These are phyloP conservation scores for Trachemys scripta DNA, from an alignment of 2,113 vertebrate species.

Conservation along the genomic window DNA sequence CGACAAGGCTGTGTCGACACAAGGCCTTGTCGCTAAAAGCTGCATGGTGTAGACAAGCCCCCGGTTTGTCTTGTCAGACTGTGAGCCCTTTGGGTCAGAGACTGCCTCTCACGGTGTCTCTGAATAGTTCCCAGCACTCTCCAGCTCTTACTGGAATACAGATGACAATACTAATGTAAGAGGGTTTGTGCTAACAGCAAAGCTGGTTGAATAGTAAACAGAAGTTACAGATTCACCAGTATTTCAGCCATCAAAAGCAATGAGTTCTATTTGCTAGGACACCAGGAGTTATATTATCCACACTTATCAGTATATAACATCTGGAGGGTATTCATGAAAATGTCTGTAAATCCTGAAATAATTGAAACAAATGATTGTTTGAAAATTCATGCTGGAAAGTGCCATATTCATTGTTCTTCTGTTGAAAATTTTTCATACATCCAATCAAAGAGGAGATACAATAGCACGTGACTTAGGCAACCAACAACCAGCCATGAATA, in stretches of 20 bases:
- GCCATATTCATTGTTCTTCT: neutral
- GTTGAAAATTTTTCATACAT: neutral
- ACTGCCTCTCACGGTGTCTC: fast-evolving
- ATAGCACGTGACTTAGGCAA: fast-evolving
- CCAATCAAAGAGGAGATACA: conserved; percentile 4
- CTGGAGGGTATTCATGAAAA: conserved; percentile 59
- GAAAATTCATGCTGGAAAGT: conserved; percentile 34
- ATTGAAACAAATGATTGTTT: conserved; percentile 53
- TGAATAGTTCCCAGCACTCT: fast-evolving
- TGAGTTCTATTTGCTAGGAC: neutral
- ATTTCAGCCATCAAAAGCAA: conserved; percentile 21
- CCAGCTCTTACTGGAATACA: neutral
- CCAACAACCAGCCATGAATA: neutral
- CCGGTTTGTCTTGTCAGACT: neutral
- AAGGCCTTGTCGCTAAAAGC: no score
- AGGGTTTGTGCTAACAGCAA: neutral
- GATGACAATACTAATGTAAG: neutral
- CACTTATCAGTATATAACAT: conserved; percentile 31
- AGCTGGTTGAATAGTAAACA: neutral
- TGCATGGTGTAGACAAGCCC: no score
- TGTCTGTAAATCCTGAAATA: conserved; percentile 37
- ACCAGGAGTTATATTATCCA: conserved; percentile 15
- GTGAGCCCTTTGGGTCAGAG: neutral
- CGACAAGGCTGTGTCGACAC: no score
- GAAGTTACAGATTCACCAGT: neutral